phyloP scores from a whole-genome alignment of 1,140 invertebrate genomes.

The Pentalonia nigronervosa region DNA sequence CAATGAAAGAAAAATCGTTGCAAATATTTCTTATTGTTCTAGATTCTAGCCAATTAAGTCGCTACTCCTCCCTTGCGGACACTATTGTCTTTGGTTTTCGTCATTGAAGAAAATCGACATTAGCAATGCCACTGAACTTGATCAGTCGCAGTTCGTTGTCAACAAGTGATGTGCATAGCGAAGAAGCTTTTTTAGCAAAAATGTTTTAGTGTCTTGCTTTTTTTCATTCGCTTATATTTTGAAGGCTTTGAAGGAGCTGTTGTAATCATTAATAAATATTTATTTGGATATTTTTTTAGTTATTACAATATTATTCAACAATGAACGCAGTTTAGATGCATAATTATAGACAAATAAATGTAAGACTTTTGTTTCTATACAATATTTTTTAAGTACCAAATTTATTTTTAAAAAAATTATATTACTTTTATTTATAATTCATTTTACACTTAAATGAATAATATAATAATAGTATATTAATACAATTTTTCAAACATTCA shows the following conservation, averaged over 20 bases:
- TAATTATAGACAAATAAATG: neutral
- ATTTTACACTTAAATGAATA: neutral
- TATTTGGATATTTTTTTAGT: neutral
- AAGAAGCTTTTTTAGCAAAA: neutral
- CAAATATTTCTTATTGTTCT: constrained; percentile 40
- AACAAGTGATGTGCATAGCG: neutral
- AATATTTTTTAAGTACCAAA: neutral
- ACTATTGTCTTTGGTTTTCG: constrained; percentile 29
- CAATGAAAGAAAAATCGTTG: constrained; percentile 48
- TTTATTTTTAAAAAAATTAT: neutral
- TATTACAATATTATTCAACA: neutral
- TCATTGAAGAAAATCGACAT: constrained; percentile 23
- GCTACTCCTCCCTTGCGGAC: neutral
- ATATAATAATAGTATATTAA: neutral
- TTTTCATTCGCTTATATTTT: neutral
- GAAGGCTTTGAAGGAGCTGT: neutral
- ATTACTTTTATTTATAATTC: too few species aligned
- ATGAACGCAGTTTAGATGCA: neutral
- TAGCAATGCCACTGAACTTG: constrained; percentile 24
- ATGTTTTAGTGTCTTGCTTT: neutral
- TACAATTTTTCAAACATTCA: neutral
- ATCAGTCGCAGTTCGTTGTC: constrained; percentile 28
- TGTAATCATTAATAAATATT: neutral
- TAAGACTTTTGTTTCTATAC: neutral
- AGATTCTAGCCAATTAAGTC: constrained; percentile 42